phyloP scores from a whole-genome alignment of 2,888 invertebrate genomes.

The Sphaerophoria taeniata region DNA sequence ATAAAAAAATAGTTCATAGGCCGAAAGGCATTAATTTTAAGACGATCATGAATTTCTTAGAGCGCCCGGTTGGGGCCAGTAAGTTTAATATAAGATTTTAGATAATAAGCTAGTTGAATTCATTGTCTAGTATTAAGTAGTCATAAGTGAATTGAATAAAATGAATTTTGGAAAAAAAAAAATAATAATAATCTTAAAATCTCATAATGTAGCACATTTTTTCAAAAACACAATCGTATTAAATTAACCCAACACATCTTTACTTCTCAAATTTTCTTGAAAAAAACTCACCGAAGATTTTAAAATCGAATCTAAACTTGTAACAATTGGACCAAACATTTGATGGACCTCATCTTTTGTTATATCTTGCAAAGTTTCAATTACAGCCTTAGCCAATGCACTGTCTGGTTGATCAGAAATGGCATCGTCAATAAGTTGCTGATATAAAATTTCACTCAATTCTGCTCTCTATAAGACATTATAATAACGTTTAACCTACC shows the following conservation, averaged over 20 bases:
- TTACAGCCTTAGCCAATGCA: constrained; percentile 75
- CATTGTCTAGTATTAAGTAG: no score
- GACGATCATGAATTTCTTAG: no score
- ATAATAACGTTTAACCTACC: constrained; percentile 22
- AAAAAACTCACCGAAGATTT: constrained; percentile 58
- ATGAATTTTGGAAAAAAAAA: no score
- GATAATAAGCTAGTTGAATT: no score
- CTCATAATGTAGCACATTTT: no score
- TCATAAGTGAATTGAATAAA: no score
- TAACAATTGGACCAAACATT: constrained; percentile 77
- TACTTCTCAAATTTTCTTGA: neutral
- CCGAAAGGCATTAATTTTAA: no score
- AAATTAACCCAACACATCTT: neutral
- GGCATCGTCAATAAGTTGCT: constrained; percentile 41
- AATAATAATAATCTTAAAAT: no score
- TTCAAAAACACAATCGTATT: neutral
- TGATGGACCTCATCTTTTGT: constrained; percentile 78
- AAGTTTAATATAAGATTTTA: no score
- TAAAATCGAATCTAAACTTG: constrained; percentile 49
- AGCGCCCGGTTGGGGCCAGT: no score
- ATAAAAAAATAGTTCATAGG: no score
- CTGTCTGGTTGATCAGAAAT: constrained; percentile 28
- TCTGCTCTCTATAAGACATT: neutral
- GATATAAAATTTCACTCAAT: neutral
- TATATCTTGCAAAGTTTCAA: constrained; percentile 78